A percentile compares a stretch with the other conserved stretches of the same genome.
Evolutionary conservation across 2,888 invertebrate species (phyloP).

Genomic region (Hesperia comma): DNA sequence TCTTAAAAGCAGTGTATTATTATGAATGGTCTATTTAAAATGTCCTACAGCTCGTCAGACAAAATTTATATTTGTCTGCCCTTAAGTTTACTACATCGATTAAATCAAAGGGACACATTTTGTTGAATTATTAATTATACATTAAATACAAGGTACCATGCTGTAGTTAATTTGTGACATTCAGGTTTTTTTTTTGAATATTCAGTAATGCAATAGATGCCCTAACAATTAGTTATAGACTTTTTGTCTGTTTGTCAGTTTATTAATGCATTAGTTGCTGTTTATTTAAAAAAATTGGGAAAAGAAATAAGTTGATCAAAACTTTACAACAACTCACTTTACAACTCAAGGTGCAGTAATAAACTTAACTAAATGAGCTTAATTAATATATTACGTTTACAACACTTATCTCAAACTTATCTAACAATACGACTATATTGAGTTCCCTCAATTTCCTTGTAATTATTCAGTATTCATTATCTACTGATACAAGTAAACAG

Average conservation of each 20-base stretch:
- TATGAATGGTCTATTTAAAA: slow-evolving; percentile 30
- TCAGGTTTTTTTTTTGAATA: too few relatives aligned
- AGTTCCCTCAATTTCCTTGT: slow-evolving; percentile 6
- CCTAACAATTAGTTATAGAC: too few relatives aligned
- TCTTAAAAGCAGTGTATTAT: slow-evolving; percentile 18
- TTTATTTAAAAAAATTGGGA: too few relatives aligned
- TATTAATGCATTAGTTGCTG: too few relatives aligned
- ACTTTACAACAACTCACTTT: too few relatives aligned
- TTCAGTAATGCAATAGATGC: too few relatives aligned
- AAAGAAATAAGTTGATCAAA: too few relatives aligned
- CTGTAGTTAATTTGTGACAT: too few relatives aligned
- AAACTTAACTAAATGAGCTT: background rate
- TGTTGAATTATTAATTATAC: too few relatives aligned
- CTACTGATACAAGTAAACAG: slow-evolving; percentile 13
- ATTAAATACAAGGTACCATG: too few relatives aligned
- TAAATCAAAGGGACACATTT: background rate
- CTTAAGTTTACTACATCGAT: slow-evolving; percentile 13
- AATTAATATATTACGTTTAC: slow-evolving; percentile 4
- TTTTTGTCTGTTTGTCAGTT: too few relatives aligned
- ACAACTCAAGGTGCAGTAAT: too few relatives aligned
- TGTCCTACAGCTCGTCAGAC: slow-evolving; percentile 17
- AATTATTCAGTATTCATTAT: slow-evolving; percentile 23
- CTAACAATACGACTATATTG: background rate
- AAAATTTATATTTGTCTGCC: slow-evolving; percentile 26
- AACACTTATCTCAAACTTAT: background rate